Base-by-base conservation (phyloP, 92 coral and sea anemone genomes). In the Zoanthus sansibaricus region DNA sequence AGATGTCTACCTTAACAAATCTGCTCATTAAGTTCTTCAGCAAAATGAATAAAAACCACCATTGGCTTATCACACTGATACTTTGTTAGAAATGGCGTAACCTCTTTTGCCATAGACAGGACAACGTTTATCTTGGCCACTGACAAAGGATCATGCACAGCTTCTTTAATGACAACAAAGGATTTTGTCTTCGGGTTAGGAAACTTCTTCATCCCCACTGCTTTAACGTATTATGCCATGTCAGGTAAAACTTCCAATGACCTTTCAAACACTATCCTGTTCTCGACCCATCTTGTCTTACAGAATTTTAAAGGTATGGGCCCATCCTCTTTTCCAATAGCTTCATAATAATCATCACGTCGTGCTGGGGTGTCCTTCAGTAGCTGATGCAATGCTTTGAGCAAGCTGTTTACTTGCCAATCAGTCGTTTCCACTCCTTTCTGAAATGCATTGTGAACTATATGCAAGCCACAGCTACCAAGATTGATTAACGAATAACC, bases 261-360 rank as follows among this genome's bases (percentile, higher is more conserved):
- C 78, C 89, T 86, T 70, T 86, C 89, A 1, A 86, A 70, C 72
- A 86, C 76, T 48, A 49, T 20, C 72, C 49, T 51, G 66, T 86
- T 86, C 25, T 86, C 89, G 74, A 86, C 74, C 89, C 83, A 85
- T 61, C 82, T 61, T 14, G 88, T 85, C 73, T 85, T 85, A 20
- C 88, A 85, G 78, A 74, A 85, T 72, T 86, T 86, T 76, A 86
- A 54, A 62, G 89, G 89, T 84, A 76, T 76, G 73, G 84, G 83
- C 71, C 68, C 71, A 33, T 66, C 77, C 46, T 62, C 54, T 44
- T 47, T 48, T 71, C 80, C 75, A 76, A 75, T 42, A 68, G 80
- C 88, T 86, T 86, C 80, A 51, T 58, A 64, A 55, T 73, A 85
- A 77, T 56, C 72, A 21, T 84, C 88, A 55, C 72, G 82, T 16